Evolutionary conservation across 2,888 invertebrate genomes (phyloP).

Genomic region (Aproaerema taeniolella): DNA sequence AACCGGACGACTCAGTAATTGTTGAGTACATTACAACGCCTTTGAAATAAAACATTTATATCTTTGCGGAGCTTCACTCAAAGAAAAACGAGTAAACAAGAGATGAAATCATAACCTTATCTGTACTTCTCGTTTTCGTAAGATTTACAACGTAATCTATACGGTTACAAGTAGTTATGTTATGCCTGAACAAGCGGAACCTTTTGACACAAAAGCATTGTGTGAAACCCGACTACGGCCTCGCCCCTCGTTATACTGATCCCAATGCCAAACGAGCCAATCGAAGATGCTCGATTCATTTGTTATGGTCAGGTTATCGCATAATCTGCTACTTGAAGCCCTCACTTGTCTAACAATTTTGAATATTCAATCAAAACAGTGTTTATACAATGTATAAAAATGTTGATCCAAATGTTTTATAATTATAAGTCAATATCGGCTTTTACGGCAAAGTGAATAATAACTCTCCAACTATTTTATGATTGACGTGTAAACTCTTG

Average conservation of each 20-base stretch:
- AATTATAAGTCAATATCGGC: too few relatives aligned
- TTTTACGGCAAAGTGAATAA: constrained; percentile 10
- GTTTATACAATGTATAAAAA: too few relatives aligned
- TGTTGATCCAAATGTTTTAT: too few relatives aligned
- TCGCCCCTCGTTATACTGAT: constrained; percentile 24
- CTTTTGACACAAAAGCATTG: constrained; percentile 20
- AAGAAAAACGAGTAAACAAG: too few relatives aligned
- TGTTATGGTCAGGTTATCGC: constrained; percentile 20
- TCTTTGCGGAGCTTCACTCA: too few relatives aligned
- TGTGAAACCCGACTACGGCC: constrained; percentile 24
- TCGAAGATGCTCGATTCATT: constrained; percentile 34
- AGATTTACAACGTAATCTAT: too few relatives aligned
- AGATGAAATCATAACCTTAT: background rate
- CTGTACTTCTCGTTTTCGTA: background rate
- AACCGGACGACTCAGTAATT: constrained; percentile 41
- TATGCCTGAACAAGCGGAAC: constrained; percentile 17
- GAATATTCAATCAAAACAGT: too few relatives aligned
- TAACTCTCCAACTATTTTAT: too few relatives aligned
- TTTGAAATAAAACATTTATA: too few relatives aligned
- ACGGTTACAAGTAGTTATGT: too few relatives aligned
- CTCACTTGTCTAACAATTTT: constrained; percentile 34
- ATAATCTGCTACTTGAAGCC: constrained; percentile 33
- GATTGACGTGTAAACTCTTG: background rate
- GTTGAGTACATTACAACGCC: constrained; percentile 27
- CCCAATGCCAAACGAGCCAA: constrained; percentile 24